phyloP scores from a whole-genome alignment of 2,888 invertebrate genomes.

The Drosophila prolongata region DNA sequence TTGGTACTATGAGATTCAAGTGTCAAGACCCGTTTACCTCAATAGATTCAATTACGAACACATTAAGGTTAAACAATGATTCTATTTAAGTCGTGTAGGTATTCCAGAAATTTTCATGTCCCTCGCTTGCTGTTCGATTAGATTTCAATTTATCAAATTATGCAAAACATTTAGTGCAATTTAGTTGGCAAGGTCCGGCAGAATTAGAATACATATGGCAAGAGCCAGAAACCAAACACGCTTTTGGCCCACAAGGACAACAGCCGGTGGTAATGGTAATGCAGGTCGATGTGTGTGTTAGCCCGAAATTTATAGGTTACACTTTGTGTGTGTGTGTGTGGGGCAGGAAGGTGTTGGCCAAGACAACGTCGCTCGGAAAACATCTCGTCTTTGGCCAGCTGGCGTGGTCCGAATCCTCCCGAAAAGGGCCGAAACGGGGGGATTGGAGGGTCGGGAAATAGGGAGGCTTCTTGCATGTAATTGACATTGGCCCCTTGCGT shows the following conservation, averaged over 20 bases:
- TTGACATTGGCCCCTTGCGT: conserved; percentile 64
- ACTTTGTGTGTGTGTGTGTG: conserved; percentile 2
- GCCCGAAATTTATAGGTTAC: conserved; percentile 25
- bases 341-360: conserved; percentile 36
- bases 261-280: conserved; percentile 21
- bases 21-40: conserved; percentile 11
- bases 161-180: conserved; percentile 60
- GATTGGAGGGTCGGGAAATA: not conserved
- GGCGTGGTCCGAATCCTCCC: conserved; percentile 9
- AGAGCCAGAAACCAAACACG: conserved; percentile 19
- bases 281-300: conserved; percentile 4
- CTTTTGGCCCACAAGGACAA: conserved; percentile 37
- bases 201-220: conserved; percentile 14
- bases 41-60: conserved; percentile 29
- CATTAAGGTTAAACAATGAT: conserved; percentile 21
- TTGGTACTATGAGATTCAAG: not conserved
- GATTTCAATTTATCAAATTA: conserved; percentile 43
- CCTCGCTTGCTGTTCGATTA: conserved; percentile 36
- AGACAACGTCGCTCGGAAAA: conserved; percentile 25
- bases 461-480: conserved; percentile 39
- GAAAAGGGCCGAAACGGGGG: conserved; percentile 2
- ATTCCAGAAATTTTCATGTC: conserved; percentile 1
- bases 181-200: conserved; percentile 16
- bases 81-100: not conserved
- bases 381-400: conserved; percentile 10